Evolutionary conservation across 2,113 vertebrate genomes (phyloP).

Genomic region (Bambusicola thoracicus): DNA sequence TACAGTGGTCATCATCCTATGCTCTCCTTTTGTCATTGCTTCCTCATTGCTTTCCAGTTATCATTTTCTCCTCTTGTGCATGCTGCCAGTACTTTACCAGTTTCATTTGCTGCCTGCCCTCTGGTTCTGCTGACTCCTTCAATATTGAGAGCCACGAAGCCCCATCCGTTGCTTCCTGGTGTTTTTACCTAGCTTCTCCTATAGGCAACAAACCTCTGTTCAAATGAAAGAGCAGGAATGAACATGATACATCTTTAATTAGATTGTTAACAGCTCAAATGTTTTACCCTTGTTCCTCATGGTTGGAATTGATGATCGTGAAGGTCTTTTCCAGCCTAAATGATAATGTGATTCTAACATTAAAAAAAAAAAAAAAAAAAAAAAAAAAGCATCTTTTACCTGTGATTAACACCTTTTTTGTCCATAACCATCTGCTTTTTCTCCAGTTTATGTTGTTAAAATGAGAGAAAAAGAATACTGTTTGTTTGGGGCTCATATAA

Average conservation of each 20-base stretch:
- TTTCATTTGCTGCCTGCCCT: not conserved
- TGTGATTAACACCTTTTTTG: not conserved
- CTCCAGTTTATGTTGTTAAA: not conserved
- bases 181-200: not conserved
- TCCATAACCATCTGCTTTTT: not conserved
- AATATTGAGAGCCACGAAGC: not conserved
- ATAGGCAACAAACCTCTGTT: not conserved
- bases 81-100: not conserved
- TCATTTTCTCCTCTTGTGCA: not conserved
- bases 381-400: not conserved
- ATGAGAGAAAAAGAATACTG: not conserved
- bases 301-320: not conserved
- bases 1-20: not conserved
- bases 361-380: not conserved
- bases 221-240: not conserved
- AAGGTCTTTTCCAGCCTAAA: not conserved
- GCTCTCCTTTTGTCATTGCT: not conserved
- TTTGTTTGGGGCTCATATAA: not conserved
- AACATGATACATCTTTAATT: not conserved
- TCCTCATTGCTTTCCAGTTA: not conserved
- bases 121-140: not conserved
- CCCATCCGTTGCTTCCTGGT: not conserved
- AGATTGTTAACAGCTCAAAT: not conserved
- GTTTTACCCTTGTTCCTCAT: not conserved
- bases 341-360: not conserved